phyloP scores from a whole-genome alignment of 2,797 vertebrate genomes.

The Coilia nasus region DNA sequence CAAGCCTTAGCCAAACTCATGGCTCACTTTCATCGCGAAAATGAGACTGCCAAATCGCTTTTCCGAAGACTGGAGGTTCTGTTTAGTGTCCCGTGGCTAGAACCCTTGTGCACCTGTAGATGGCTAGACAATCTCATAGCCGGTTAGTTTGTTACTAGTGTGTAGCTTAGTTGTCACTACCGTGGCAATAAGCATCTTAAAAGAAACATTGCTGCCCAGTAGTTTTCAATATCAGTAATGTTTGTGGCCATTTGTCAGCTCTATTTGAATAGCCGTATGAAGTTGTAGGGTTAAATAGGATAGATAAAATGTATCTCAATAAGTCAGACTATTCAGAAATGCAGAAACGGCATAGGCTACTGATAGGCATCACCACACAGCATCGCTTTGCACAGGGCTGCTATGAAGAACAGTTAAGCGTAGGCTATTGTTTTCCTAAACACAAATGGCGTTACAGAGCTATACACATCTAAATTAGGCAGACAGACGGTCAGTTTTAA shows the following conservation, averaged over 20 bases:
- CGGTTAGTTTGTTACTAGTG: slow-evolving; percentile 30
- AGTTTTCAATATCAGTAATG: neutral
- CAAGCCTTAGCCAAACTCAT: slow-evolving; percentile 52
- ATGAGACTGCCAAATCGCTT: slow-evolving; percentile 70
- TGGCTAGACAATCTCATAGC: slow-evolving; percentile 10
- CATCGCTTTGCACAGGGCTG: no score
- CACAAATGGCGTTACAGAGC: no score
- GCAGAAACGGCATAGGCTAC: neutral
- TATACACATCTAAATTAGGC: neutral
- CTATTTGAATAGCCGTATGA: neutral
- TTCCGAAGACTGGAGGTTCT: slow-evolving; percentile 73
- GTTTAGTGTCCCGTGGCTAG: slow-evolving; percentile 28
- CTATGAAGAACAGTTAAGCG: no score
- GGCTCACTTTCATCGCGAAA: slow-evolving; percentile 71
- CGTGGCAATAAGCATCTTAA: slow-evolving; percentile 22
- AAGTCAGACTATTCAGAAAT: neutral
- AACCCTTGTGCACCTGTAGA: slow-evolving; percentile 13
- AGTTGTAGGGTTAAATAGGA: neutral
- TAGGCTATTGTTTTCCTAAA: no score
- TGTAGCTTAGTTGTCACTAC: slow-evolving; percentile 48
- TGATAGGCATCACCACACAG: no score
- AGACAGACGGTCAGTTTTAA: neutral
- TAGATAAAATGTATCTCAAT: no score
- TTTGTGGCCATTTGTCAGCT: neutral
- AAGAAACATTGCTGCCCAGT: neutral